These are phyloP conservation scores for Alouatta palliata DNA, from an alignment of 2,113 vertebrate species.

Conservation along the genomic window DNA sequence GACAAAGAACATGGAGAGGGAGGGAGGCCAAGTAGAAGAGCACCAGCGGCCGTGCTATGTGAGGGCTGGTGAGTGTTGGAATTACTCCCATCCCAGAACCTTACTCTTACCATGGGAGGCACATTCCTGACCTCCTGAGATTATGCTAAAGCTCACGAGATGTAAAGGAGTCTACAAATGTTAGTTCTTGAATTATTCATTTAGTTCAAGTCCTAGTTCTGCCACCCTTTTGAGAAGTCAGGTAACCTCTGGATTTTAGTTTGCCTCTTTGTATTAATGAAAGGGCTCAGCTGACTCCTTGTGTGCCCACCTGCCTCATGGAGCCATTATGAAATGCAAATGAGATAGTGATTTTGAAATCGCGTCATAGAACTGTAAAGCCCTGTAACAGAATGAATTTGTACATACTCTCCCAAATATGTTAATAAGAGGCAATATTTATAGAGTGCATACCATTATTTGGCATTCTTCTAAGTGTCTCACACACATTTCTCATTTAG, in stretches of 20 bases:
- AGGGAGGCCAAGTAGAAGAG: too few relatives aligned
- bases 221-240: background rate
- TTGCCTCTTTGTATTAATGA: background rate
- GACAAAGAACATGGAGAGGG: too few relatives aligned
- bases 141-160: background rate
- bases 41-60: too few relatives aligned
- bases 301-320: rapidly evolving
- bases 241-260: background rate
- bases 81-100: background rate
- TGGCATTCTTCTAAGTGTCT: background rate
- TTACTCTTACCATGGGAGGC: background rate
- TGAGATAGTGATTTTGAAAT: background rate
- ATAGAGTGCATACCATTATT: background rate
- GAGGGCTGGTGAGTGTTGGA: background rate
- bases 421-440: background rate
- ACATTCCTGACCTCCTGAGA: background rate
- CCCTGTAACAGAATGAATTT: background rate
- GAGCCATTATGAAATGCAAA: rapidly evolving
- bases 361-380: background rate
- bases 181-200: background rate
- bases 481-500: background rate
- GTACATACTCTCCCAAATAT: background rate
- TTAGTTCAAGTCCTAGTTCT: background rate
- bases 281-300: background rate
- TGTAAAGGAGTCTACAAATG: background rate